Conservation (phyloP, 2,888 invertebrate species). For the Athalia circularis region DNA sequence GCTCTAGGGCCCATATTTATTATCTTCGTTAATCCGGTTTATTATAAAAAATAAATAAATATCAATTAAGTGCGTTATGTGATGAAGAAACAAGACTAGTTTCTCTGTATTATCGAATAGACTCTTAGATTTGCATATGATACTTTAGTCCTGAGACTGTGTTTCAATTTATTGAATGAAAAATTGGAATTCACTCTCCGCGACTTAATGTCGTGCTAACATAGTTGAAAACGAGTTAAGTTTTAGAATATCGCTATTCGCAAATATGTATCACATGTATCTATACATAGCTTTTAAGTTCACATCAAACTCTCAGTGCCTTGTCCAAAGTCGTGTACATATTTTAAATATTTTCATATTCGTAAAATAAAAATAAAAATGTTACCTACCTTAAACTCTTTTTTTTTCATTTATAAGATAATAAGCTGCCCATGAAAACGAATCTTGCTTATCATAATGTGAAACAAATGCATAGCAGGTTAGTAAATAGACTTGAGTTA, state of each 20-base stretch:
- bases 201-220: neutral
- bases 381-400: slow-evolving; percentile 37
- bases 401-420: slow-evolving; percentile 12
- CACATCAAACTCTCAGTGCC: slow-evolving; percentile 35
- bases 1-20: slow-evolving; percentile 38
- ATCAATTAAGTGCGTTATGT: neutral
- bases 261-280: slow-evolving; percentile 17
- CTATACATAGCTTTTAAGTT: slow-evolving; percentile 40
- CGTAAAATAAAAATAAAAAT: slow-evolving; percentile 41
- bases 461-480: too few species aligned
- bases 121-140: too few species aligned
- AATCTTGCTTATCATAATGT: too few species aligned
- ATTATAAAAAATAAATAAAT: neutral
- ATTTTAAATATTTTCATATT: slow-evolving; percentile 44
- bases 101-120: too few species aligned
- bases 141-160: neutral
- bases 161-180: slow-evolving; percentile 19
- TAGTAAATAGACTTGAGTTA: too few species aligned
- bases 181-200: slow-evolving; percentile 30
- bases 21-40: slow-evolving; percentile 14
- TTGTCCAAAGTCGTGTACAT: slow-evolving; percentile 44
- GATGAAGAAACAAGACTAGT: too few species aligned
- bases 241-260: slow-evolving; percentile 7
- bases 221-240: slow-evolving; percentile 8
- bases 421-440: neutral